Percentiles rank a stretch among this genome's conserved stretches.
phyloP scores from a whole-genome alignment of 2,888 invertebrate species.

The Orthosia incerta region DNA sequence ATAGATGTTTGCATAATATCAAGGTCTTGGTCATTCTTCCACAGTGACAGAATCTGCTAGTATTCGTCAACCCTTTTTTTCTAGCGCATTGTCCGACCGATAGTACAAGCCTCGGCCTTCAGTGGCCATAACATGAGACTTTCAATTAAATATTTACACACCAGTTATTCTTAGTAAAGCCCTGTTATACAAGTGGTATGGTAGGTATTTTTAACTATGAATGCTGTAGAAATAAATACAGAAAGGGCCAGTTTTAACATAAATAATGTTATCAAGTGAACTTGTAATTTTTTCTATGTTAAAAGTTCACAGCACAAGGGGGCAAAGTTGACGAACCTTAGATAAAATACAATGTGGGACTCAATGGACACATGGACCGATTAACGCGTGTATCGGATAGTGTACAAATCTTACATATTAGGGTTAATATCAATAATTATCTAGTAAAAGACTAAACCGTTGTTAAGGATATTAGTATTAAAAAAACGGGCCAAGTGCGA shows the following conservation, averaged over 20 bases:
- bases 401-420: background rate
- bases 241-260: background rate
- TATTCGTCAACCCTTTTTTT: background rate
- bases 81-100: background rate
- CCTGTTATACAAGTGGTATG: background rate
- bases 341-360: conserved; percentile 37
- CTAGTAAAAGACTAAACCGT: conserved; percentile 8
- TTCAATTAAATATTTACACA: conserved; percentile 5
- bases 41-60: background rate
- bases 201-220: background rate
- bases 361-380: background rate
- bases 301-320: conserved; percentile 12
- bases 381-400: conserved; percentile 1
- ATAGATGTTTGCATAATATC: background rate
- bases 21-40: background rate
- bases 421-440: too few species aligned
- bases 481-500: too few species aligned
- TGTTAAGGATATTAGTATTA: background rate
- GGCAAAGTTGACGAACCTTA: conserved; percentile 21
- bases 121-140: background rate
- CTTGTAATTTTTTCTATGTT: conserved; percentile 16
- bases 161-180: background rate
- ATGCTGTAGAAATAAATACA: background rate
- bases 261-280: conserved; percentile 11
- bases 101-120: background rate